These are phyloP conservation scores for Entelurus aequoreus DNA, from an alignment of 2,113 vertebrate genomes.

Conservation along the genomic window DNA sequence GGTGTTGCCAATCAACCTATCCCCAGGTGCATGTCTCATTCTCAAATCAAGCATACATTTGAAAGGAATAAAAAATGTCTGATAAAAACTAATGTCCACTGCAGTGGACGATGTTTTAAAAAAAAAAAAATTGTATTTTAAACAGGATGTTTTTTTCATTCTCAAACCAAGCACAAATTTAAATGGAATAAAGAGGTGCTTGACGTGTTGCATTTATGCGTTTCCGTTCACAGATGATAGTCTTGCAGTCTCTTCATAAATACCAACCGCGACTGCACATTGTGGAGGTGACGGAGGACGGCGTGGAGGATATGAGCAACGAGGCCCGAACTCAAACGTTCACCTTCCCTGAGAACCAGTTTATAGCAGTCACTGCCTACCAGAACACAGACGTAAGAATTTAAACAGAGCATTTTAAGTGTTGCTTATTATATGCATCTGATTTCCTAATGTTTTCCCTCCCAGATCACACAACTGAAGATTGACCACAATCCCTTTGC, in stretches of 20 bases:
- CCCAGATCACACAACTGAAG: constrained; percentile 96
- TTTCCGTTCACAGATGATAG: constrained; percentile 84
- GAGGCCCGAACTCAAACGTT: constrained; percentile 94
- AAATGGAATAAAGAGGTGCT: too few relatives aligned
- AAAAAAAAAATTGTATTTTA: too few relatives aligned
- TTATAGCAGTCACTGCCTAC: constrained; percentile 96
- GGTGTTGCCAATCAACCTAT: too few relatives aligned
- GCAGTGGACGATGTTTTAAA: too few relatives aligned
- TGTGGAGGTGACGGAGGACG: constrained; percentile 95
- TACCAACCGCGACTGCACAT: constrained; percentile 96
- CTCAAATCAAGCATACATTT: too few relatives aligned
- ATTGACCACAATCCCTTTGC: constrained; percentile 99
- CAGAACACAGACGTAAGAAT: constrained; percentile 94
- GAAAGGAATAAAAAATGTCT: too few relatives aligned
- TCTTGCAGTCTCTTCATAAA: constrained; percentile 94
- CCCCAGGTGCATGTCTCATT: too few relatives aligned
- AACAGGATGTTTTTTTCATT: too few relatives aligned
- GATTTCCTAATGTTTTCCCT: background rate
- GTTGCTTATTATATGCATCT: background rate
- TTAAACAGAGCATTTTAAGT: background rate
- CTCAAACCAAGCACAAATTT: too few relatives aligned
- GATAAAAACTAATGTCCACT: too few relatives aligned
- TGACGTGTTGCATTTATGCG: background rate
- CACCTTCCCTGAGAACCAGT: constrained; percentile 95
- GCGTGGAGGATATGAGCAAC: constrained; percentile 91